Percentiles rank a stretch among this genome's conserved stretches.
Evolutionary conservation across 2,888 invertebrate species (phyloP).

Genomic region (Germaria angustata): DNA sequence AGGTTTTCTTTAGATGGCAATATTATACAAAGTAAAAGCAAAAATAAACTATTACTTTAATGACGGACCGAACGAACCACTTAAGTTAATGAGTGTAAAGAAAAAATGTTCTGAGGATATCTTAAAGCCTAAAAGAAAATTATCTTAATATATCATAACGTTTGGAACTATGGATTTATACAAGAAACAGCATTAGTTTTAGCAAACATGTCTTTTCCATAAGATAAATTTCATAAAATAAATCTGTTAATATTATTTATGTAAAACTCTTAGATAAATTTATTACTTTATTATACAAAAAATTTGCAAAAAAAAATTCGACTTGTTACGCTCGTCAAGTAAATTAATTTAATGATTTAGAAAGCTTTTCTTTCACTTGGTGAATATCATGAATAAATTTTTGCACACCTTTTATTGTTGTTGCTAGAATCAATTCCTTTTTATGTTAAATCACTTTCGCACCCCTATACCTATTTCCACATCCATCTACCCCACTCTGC

Average conservation of each 20-base stretch:
- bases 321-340: neutral
- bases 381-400: constrained; percentile 58
- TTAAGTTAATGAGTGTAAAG: constrained; percentile 43
- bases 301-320: constrained; percentile 21
- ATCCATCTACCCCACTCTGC: neutral
- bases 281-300: constrained; percentile 64
- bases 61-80: constrained; percentile 40
- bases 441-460: neutral
- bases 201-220: neutral
- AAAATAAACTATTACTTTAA: constrained; percentile 34
- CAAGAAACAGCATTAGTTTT: neutral
- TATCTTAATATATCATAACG: too few relatives aligned
- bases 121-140: neutral
- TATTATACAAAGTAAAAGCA: constrained; percentile 40
- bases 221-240: constrained; percentile 5
- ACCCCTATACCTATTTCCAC: neutral
- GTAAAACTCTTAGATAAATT: constrained; percentile 23
- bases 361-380: constrained; percentile 37
- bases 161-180: neutral
- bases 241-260: constrained; percentile 10
- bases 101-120: neutral
- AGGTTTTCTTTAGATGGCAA: constrained; percentile 55
- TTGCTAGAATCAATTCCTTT: neutral
- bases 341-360: constrained; percentile 62
- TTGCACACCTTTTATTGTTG: constrained; percentile 19